These are phyloP conservation scores for Phengaris arion DNA, from an alignment of 2,888 invertebrate genomes.

Conservation along the genomic window DNA sequence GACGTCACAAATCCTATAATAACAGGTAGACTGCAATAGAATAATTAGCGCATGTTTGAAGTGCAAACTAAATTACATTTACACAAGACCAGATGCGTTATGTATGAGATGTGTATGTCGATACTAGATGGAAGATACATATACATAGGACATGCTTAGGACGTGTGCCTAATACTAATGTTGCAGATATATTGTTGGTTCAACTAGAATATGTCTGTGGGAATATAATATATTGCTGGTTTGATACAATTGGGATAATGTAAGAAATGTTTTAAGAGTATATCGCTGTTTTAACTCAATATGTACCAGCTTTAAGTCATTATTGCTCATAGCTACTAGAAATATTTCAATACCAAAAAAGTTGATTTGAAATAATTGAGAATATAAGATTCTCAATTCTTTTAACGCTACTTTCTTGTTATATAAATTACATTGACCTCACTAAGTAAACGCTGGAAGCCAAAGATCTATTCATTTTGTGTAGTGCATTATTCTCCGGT, in stretches of 20 bases:
- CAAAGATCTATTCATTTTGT: constrained; percentile 37
- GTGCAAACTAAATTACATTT: constrained; percentile 59
- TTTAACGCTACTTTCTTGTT: too few species aligned
- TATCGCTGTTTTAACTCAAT: too few species aligned
- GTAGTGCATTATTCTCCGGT: constrained; percentile 52
- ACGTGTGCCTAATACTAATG: constrained; percentile 9
- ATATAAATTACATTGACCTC: constrained; percentile 30
- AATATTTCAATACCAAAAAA: too few species aligned
- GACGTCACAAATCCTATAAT: constrained; percentile 37
- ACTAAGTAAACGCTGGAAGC: constrained; percentile 39
- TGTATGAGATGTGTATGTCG: not conserved
- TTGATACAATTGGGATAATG: not conserved
- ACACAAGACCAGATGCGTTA: constrained; percentile 39
- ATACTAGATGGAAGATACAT: too few species aligned
- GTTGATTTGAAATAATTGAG: too few species aligned
- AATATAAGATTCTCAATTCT: too few species aligned
- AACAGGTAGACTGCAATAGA: constrained; percentile 50
- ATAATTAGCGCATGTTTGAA: constrained; percentile 64
- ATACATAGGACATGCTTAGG: constrained; percentile 2
- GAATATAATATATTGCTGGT: not conserved
- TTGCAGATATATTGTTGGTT: not conserved
- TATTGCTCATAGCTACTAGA: too few species aligned
- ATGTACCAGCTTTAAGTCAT: too few species aligned
- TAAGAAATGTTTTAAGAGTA: not conserved
- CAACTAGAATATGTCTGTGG: not conserved